Evolutionary conservation across 2,113 vertebrate species (phyloP).

Genomic region (Solea solea): DNA sequence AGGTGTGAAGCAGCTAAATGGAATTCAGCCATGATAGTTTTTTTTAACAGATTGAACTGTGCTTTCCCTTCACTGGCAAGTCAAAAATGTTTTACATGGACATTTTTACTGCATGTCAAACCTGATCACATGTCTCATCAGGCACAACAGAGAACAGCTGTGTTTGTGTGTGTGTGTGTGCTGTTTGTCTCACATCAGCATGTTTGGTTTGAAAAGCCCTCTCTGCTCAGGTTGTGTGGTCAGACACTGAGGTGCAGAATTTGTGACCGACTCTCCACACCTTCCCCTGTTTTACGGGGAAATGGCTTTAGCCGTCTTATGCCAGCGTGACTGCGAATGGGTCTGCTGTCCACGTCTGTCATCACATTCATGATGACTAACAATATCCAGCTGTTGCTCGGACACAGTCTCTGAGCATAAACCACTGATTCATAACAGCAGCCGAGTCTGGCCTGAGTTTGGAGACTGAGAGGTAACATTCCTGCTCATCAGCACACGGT

Average conservation of each 20-base stretch:
- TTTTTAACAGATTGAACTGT: neutral
- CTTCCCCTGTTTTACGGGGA: neutral
- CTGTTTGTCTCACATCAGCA: constrained; percentile 17
- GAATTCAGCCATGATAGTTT: neutral
- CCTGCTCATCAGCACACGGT: constrained; percentile 36
- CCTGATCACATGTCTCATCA: too few species aligned
- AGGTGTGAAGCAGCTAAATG: neutral
- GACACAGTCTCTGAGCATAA: neutral
- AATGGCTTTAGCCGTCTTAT: too few species aligned
- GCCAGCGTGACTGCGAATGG: neutral
- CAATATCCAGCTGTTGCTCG: constrained; percentile 79
- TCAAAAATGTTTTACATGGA: too few species aligned
- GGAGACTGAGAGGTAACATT: constrained; percentile 37
- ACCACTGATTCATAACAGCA: constrained; percentile 15
- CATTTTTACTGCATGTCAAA: too few species aligned
- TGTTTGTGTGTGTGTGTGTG: neutral
- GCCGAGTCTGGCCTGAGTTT: constrained; percentile 26
- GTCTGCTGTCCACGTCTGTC: neutral
- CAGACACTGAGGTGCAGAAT: neutral
- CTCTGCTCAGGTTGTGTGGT: neutral
- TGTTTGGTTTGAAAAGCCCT: neutral
- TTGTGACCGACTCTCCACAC: neutral
- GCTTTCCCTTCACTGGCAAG: too few species aligned
- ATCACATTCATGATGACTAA: neutral
- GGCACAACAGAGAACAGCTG: too few species aligned